Percentiles rank a stretch among this genome's conserved stretches.
phyloP scores from a whole-genome alignment of 2,888 invertebrate species.

The Timema podura region DNA sequence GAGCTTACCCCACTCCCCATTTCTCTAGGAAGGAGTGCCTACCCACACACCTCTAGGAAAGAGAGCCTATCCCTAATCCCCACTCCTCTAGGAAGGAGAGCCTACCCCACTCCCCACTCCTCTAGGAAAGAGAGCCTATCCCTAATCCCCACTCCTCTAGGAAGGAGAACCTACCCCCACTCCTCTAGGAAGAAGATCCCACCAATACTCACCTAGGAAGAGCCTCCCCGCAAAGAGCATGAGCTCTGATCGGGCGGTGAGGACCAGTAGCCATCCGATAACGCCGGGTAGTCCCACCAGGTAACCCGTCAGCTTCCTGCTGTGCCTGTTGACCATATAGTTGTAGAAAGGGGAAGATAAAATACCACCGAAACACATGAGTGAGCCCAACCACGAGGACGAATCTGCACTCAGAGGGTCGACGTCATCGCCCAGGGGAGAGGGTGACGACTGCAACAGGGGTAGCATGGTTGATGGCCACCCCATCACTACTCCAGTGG shows the following conservation, averaged over 20 bases:
- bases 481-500: constrained; percentile 17
- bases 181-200: no score
- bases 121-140: no score
- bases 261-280: constrained; percentile 55
- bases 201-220: neutral
- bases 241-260: constrained; percentile 46
- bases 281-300: constrained; percentile 52
- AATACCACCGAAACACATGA: constrained; percentile 55
- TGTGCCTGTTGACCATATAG: constrained; percentile 48
- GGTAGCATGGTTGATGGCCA: constrained; percentile 38
- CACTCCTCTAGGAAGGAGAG: no score
- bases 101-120: no score
- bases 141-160: no score
- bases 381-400: constrained; percentile 53
- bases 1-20: no score
- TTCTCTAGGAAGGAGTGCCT: no score
- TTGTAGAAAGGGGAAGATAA: constrained; percentile 49
- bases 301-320: constrained; percentile 53
- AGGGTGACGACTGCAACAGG: constrained; percentile 40
- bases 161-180: no score
- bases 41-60: no score
- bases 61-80: no score
- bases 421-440: constrained; percentile 33
- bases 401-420: constrained; percentile 42
- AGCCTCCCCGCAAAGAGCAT: constrained; percentile 39